Evolutionary conservation across 2,113 vertebrate genomes (phyloP).

Genomic region (Chamaea fasciata): DNA sequence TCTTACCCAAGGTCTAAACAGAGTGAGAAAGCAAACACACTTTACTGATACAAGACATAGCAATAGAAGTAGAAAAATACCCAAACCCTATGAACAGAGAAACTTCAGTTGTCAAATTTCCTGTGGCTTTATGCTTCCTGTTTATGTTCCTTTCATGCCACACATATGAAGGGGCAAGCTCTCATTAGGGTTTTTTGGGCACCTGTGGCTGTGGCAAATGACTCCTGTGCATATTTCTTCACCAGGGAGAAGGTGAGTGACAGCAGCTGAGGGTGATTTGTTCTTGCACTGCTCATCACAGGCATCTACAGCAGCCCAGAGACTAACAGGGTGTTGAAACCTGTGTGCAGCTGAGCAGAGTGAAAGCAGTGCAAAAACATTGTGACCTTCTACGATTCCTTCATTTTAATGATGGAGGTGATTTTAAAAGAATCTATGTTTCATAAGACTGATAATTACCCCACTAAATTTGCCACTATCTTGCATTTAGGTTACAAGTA

Average conservation of each 20-base stretch:
- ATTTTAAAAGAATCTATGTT: background rate
- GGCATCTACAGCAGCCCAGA: rapidly evolving
- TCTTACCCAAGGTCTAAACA: background rate
- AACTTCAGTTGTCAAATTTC: background rate
- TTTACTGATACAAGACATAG: background rate
- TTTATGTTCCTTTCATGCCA: constrained; percentile 25
- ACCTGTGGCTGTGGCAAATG: background rate
- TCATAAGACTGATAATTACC: background rate
- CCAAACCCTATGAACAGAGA: background rate
- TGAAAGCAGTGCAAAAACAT: background rate
- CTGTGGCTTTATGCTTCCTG: constrained; percentile 54
- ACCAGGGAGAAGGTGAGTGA: rapidly evolving
- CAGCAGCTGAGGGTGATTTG: background rate
- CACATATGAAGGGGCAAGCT: background rate
- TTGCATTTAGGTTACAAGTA: background rate
- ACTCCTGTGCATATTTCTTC: background rate
- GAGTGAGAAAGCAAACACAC: background rate
- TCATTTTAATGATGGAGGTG: background rate
- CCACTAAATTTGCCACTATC: background rate
- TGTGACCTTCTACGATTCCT: background rate
- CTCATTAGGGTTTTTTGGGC: background rate
- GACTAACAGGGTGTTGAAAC: background rate
- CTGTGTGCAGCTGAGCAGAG: background rate
- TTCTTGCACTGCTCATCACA: background rate
- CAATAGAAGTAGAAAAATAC: background rate